These are phyloP conservation scores for Ageneiosus marmoratus DNA, from an alignment of 2,113 vertebrate genomes.

Conservation along the genomic window DNA sequence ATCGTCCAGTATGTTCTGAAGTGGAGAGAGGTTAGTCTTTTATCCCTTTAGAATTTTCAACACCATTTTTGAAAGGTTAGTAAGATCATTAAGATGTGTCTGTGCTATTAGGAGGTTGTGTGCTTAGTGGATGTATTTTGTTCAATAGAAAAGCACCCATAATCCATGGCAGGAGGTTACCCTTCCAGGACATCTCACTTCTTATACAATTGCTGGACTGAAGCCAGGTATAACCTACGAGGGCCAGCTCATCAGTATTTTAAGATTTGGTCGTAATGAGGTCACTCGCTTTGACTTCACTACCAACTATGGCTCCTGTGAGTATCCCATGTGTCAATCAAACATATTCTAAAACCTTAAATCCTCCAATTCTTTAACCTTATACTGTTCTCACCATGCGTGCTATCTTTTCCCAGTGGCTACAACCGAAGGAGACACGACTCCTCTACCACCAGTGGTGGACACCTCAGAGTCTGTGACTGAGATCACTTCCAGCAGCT, in stretches of 20 bases:
- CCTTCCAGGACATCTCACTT: conserved; percentile 90
- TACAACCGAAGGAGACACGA: conserved; percentile 82
- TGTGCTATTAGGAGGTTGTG: too few relatives aligned
- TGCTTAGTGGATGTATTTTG: neutral
- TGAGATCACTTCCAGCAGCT: conserved; percentile 96
- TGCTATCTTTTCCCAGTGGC: conserved; percentile 64
- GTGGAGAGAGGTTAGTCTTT: conserved; percentile 83
- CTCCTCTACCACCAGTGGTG: conserved; percentile 75
- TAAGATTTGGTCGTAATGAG: conserved; percentile 82
- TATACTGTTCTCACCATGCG: neutral
- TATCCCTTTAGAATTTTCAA: neutral
- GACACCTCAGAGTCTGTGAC: conserved; percentile 91
- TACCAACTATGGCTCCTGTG: conserved; percentile 82
- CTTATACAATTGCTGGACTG: conserved; percentile 91
- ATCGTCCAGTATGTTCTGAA: conserved; percentile 90
- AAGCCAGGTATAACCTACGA: conserved; percentile 90
- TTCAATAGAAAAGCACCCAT: conserved; percentile 80
- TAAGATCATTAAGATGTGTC: neutral
- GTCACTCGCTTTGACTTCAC: conserved; percentile 94
- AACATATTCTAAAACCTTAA: neutral
- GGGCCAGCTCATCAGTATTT: conserved; percentile 92
- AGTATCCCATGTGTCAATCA: conserved; percentile 56
- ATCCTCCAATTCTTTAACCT: neutral
- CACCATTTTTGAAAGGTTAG: neutral
- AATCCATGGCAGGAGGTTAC: conserved; percentile 83